These are phyloP conservation scores for Squalus acanthias DNA, from an alignment of 2,797 vertebrate genomes.

Conservation along the genomic window DNA sequence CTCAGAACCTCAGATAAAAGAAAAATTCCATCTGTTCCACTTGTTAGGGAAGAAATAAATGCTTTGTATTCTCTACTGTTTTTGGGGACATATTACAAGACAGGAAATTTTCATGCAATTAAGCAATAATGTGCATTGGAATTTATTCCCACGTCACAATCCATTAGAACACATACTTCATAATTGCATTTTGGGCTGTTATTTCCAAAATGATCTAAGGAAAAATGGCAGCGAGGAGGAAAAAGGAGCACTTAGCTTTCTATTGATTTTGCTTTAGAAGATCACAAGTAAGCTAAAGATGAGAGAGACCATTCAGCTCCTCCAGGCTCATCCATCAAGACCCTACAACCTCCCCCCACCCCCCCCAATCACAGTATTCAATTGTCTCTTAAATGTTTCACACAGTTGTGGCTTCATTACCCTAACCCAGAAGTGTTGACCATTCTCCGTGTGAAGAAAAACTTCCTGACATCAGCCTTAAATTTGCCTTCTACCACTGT, in stretches of 20 bases:
- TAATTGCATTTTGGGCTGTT: neutral
- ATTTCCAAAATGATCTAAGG: neutral
- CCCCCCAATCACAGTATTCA: neutral
- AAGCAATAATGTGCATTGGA: neutral
- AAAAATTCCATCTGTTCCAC: neutral
- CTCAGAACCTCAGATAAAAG: neutral
- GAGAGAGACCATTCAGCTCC: neutral
- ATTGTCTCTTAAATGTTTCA: neutral
- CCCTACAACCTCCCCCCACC: neutral
- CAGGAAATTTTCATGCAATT: neutral
- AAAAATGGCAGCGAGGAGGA: no score
- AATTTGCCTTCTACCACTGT: neutral
- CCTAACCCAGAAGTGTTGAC: neutral
- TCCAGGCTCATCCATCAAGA: neutral
- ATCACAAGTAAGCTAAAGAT: neutral
- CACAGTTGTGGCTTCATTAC: neutral
- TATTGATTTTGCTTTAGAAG: neutral
- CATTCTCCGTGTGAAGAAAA: neutral
- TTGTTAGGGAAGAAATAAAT: neutral
- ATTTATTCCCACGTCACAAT: neutral
- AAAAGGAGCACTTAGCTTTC: neutral
- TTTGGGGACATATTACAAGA: neutral
- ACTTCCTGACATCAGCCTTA: neutral
- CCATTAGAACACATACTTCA: neutral
- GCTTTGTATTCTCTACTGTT: neutral